Evolutionary conservation across 2,113 vertebrate species (phyloP).

Genomic region (Carettochelys insculpta): DNA sequence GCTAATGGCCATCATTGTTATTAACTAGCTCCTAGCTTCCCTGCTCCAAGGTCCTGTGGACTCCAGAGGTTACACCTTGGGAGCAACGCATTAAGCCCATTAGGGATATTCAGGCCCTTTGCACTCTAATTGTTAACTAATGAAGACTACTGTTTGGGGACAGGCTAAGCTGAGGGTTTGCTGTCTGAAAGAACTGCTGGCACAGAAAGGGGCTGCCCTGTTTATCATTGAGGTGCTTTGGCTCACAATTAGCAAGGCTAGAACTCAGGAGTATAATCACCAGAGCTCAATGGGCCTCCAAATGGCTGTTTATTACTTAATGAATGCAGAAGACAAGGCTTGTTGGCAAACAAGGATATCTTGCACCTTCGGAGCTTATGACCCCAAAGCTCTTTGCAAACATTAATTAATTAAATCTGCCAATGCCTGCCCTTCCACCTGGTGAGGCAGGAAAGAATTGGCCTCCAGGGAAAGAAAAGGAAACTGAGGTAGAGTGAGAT

Average conservation of each 20-base stretch:
- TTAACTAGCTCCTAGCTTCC: conserved; percentile 59
- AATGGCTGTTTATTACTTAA: background rate
- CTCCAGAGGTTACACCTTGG: background rate
- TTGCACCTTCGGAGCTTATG: background rate
- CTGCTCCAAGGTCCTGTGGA: background rate
- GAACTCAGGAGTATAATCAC: background rate
- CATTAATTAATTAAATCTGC: background rate
- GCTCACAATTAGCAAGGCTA: background rate
- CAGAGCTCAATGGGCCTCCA: background rate
- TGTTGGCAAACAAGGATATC: background rate
- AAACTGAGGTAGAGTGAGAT: background rate
- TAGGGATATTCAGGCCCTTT: background rate
- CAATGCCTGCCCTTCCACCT: background rate
- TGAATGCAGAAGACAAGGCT: background rate
- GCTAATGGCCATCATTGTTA: conserved; percentile 56
- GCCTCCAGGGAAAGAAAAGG: background rate
- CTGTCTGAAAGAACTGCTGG: background rate
- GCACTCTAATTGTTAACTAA: background rate
- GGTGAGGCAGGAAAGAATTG: background rate
- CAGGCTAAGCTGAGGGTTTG: rapidly evolving
- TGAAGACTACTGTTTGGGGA: background rate
- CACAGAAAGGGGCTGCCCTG: background rate
- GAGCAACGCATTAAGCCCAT: background rate
- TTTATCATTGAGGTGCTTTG: background rate
- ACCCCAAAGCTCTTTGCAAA: background rate